Evolutionary conservation across 2,888 invertebrate genomes (phyloP).

Genomic region (Cryptosula pallasiana): DNA sequence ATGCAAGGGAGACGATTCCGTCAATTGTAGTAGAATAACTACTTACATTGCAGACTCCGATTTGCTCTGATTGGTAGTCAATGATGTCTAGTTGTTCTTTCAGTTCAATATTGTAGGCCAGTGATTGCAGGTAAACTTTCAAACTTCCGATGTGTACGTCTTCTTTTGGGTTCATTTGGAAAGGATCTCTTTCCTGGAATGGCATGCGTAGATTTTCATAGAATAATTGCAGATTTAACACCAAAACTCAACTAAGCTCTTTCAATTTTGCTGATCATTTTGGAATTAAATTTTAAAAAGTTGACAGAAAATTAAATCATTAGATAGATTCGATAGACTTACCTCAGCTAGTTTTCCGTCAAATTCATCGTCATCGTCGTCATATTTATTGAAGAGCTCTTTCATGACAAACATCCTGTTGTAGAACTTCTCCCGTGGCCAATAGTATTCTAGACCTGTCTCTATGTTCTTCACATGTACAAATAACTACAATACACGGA

Average conservation of each 20-base stretch:
- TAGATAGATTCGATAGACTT: no score
- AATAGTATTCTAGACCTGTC: constrained; percentile 57
- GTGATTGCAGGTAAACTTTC: constrained; percentile 57
- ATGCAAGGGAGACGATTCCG: no score
- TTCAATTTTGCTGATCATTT: no score
- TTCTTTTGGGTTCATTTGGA: constrained; percentile 56
- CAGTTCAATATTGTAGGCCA: constrained; percentile 57
- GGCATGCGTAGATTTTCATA: no score
- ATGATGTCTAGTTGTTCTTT: constrained; percentile 57
- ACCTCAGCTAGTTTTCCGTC: constrained; percentile 55
- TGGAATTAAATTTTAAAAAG: no score
- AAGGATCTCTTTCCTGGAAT: constrained; percentile 57
- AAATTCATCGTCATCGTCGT: constrained; percentile 52
- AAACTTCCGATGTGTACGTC: constrained; percentile 57
- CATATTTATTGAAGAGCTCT: constrained; percentile 58
- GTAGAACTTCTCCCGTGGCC: constrained; percentile 57
- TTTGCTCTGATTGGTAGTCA: constrained; percentile 54
- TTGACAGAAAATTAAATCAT: no score
- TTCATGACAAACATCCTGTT: constrained; percentile 59
- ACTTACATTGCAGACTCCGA: constrained; percentile 51
- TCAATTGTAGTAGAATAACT: no score
- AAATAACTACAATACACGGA: constrained; percentile 43
- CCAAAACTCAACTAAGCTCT: no score
- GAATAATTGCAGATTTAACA: no score
- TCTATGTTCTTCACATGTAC: constrained; percentile 56